Evolutionary conservation across 2,113 vertebrate genomes (phyloP), one percentile per base, ranked within the genome.

Genomic region (Cephalopterus ornatus): DNA sequence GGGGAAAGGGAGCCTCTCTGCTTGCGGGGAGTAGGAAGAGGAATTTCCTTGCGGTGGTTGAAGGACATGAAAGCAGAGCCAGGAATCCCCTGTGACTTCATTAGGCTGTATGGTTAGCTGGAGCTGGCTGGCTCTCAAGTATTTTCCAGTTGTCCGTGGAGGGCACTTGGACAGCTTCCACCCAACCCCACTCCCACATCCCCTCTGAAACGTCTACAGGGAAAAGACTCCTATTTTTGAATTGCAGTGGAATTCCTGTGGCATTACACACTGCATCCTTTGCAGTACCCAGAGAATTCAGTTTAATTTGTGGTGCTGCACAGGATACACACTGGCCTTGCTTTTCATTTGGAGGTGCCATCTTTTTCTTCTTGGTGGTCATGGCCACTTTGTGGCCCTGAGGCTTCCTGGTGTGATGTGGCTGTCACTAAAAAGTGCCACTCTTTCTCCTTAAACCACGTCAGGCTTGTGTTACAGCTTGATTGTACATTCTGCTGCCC

Each of bases 191-290:
- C 88, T 95, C 95, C 90, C 94, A 96, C 94, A 90, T 96, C 84
- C 77, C 80, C 75, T 92, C 74, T 37, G 58, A 85, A 91, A 76
- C 1, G 74, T 89, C 95, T 91, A 42, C 50, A 32, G 80, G 94
- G 96, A 94, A 93, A 96, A 94, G 44, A 49, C 78, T 95, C 95
- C 92, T 98, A 95, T 95, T 98, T 97, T 97, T 97, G 93, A 94
- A 75, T 77, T 85, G 62, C 59, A 78, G 39, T n/a, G 81, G 89
- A 95, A 97, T 96, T 92, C 79, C 76, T 96, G 62, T 94, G 84
- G 87, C 91, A 88, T 97, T 88, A 83, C 81, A 71, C 3, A 52
- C 88, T 88, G 79, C 68, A 76, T 96, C 96, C 79, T 92, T 91
- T 84, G 85, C 20, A 44, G 62, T 89, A 89, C 70, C 78, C 70